phyloP scores from a whole-genome alignment of 2,888 invertebrate species.

The Calliopum simillimum region DNA sequence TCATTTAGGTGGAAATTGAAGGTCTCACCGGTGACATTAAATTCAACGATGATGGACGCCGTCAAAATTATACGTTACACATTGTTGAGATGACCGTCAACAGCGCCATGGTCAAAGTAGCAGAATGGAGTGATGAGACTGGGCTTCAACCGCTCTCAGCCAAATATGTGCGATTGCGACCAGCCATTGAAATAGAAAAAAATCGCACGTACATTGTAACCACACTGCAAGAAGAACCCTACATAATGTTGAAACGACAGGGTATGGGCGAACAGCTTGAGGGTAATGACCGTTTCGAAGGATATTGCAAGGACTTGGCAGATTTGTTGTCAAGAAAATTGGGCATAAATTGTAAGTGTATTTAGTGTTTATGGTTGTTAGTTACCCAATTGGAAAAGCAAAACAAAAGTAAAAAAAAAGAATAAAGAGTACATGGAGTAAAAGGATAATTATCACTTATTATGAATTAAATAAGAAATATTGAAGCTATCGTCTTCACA shows the following conservation, averaged over 20 bases:
- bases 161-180: slow-evolving; percentile 79
- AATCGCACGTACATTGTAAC: slow-evolving; percentile 91
- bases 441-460: no score
- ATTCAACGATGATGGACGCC: slow-evolving; percentile 89
- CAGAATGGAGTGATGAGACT: slow-evolving; percentile 86
- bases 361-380: slow-evolving; percentile 21
- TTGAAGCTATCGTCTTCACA: no score
- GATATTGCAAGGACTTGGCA: slow-evolving; percentile 93
- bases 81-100: slow-evolving; percentile 95
- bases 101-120: slow-evolving; percentile 92
- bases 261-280: slow-evolving; percentile 74
- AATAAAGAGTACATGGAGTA: no score
- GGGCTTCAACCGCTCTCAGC: slow-evolving; percentile 81
- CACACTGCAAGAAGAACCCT: slow-evolving; percentile 88
- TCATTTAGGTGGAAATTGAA: slow-evolving; percentile 85
- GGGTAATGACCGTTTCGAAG: slow-evolving; percentile 86
- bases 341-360: slow-evolving; percentile 83
- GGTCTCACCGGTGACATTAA: slow-evolving; percentile 91
- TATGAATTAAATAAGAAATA: no score
- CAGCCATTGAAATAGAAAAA: slow-evolving; percentile 79
- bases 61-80: slow-evolving; percentile 89
- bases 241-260: slow-evolving; percentile 81
- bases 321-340: slow-evolving; percentile 83
- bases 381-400: not conserved
- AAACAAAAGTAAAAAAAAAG: no score